phyloP scores from a whole-genome alignment of 2,888 invertebrate species.

The Metacarcinus magister region DNA sequence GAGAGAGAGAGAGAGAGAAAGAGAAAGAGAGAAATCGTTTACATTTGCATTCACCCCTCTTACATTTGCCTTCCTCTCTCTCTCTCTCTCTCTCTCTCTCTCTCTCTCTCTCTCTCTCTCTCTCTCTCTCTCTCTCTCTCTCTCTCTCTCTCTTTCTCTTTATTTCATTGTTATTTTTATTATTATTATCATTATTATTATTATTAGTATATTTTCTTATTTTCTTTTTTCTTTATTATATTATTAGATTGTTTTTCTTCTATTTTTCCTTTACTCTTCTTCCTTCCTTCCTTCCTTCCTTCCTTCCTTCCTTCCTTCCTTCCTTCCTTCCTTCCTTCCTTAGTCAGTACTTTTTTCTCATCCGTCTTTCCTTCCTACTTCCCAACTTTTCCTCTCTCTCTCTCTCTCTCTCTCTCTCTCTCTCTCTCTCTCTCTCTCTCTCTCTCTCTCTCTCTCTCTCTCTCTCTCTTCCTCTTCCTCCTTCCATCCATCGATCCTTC shows the following conservation, averaged over 20 bases:
- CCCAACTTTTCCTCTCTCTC: background rate
- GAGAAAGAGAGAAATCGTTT: too few relatives aligned
- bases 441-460: background rate
- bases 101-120: too few relatives aligned
- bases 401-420: too few relatives aligned
- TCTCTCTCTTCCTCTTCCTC: background rate
- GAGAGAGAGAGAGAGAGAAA: too few relatives aligned
- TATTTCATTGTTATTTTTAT: background rate
- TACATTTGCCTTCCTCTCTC: too few relatives aligned
- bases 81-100: too few relatives aligned
- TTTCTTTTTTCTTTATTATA: background rate
- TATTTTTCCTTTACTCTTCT: background rate
- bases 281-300: background rate
- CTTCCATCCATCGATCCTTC: background rate
- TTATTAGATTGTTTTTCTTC: background rate
- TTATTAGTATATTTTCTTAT: too few relatives aligned
- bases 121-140: background rate
- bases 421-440: background rate
- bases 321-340: background rate
- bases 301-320: background rate
- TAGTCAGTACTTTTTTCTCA: too few relatives aligned
- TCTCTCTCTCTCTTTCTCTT: background rate
- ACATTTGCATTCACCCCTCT: too few relatives aligned
- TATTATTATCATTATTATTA: background rate
- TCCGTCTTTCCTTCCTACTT: background rate